These are phyloP conservation scores for Rhabdornis inornatus DNA, from an alignment of 2,113 vertebrate genomes.

Conservation along the genomic window DNA sequence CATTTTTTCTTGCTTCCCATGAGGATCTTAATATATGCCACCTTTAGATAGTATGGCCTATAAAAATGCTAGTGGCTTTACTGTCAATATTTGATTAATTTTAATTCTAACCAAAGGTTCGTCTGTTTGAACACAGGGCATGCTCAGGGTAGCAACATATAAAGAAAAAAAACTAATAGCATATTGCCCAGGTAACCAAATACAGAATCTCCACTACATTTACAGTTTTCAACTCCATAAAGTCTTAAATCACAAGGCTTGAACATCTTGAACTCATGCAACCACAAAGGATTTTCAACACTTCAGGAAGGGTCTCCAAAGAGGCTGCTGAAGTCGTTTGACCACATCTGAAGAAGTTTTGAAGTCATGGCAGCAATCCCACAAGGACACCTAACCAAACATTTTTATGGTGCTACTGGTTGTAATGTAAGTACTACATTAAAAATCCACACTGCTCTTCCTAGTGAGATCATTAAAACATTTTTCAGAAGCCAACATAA, in stretches of 20 bases:
- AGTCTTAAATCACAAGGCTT: not conserved
- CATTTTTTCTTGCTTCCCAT: not conserved
- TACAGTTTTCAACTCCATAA: not conserved
- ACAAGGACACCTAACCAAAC: not conserved
- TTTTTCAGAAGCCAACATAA: not conserved
- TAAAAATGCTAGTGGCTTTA: not conserved
- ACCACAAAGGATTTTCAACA: not conserved
- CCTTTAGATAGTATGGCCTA: not conserved
- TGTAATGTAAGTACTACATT: not conserved
- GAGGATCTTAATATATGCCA: not conserved
- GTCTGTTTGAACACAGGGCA: not conserved
- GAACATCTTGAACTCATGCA: not conserved
- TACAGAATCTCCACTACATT: not conserved
- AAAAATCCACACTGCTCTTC: not conserved
- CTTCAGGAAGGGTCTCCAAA: not conserved
- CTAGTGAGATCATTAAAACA: not conserved
- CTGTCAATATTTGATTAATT: not conserved
- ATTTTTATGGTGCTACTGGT: not conserved
- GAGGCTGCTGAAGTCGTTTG: not conserved
- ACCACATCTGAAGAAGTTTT: not conserved
- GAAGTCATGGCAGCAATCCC: not conserved
- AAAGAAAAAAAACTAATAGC: not conserved
- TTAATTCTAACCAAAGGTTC: not conserved
- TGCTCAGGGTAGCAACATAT: fast-evolving
- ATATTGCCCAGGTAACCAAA: not conserved